Evolutionary conservation across 2,797 vertebrate species (phyloP), one percentile per base, ranked within the genome.

Genomic region (Ptychadena robeensis): DNA sequence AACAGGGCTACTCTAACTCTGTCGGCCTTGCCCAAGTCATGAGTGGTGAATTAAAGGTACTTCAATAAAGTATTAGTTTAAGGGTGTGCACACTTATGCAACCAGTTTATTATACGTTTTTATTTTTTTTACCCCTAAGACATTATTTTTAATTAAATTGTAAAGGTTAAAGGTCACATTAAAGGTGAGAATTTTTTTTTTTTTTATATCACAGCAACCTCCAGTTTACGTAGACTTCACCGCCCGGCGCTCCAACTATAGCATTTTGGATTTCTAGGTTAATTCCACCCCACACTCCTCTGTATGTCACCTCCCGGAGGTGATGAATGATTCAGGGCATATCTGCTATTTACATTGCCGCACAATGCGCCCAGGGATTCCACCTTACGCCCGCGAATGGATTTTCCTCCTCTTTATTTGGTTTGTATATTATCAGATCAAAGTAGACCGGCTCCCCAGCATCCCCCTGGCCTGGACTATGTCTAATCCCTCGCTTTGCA

Each of bases 381-480:
- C 76, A 37, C 65, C 65, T 2, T 57, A 53, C 40, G 27, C 27
- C 5, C 48, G 5, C 38, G 40, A 31, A 59, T 27, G 35, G 76
- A 69, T 59, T 30, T 57, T 40, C 40, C 25, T 68, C 31, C 31
- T 68, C 38, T 53, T 67, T 77, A 34, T 66, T 27, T 32, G 37
- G 68, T 76, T 64, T 28, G 30, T 53, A 61, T 31, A 70, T 77
- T 53, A 40, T 28, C 35, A 71, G 53, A 63, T 61, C 35, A 64
- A 82, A 77, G 27, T 70, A 44, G 73, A 77, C 3, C 35, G 71
- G 48, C 10, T 76, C 65, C 81, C 37, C 30, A 44, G 73, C 31
- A 38, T 40, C 31, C 35, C n/a, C 28, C 44, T 28, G 8, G 15
- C 73, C 32, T 15, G n/a, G 25, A 38, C 28, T 0, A 22, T 28